Conservation (phyloP, 2,888 invertebrate species). For the Catocala sponsa region DNA sequence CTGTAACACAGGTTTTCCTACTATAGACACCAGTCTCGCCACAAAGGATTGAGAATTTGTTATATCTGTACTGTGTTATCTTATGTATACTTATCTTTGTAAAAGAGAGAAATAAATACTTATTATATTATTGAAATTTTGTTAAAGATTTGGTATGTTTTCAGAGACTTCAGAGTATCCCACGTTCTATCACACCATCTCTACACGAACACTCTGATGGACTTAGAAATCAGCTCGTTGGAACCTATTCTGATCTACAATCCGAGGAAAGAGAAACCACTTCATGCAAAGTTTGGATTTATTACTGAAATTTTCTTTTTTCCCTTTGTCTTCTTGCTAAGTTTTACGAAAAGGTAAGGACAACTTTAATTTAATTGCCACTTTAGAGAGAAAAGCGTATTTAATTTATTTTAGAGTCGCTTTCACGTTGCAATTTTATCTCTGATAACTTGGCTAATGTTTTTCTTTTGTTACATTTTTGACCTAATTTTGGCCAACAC, state of each 20-base stretch:
- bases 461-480: no score
- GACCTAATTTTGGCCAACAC: no score
- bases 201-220: constrained; percentile 92
- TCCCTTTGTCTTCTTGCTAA: constrained; percentile 71
- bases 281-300: constrained; percentile 82
- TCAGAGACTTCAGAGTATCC: constrained; percentile 91
- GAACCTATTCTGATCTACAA: constrained; percentile 91
- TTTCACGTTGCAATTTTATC: not conserved
- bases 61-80: no score
- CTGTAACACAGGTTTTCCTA: no score
- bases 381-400: not conserved
- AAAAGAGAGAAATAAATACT: no score
- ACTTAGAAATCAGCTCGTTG: constrained; percentile 90
- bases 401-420: not conserved
- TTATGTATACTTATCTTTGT: no score
- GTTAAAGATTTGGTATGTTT: constrained; percentile 43
- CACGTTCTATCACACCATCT: constrained; percentile 94
- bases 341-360: constrained; percentile 59
- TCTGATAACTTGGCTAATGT: not conserved
- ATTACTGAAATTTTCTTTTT: constrained; percentile 78
- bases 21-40: no score
- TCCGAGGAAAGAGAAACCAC: constrained; percentile 87
- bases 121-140: no score
- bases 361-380: constrained; percentile 2
- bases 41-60: no score